Base-by-base conservation (phyloP, 1,140 invertebrate species). In the Tenebrio molitor region DNA sequence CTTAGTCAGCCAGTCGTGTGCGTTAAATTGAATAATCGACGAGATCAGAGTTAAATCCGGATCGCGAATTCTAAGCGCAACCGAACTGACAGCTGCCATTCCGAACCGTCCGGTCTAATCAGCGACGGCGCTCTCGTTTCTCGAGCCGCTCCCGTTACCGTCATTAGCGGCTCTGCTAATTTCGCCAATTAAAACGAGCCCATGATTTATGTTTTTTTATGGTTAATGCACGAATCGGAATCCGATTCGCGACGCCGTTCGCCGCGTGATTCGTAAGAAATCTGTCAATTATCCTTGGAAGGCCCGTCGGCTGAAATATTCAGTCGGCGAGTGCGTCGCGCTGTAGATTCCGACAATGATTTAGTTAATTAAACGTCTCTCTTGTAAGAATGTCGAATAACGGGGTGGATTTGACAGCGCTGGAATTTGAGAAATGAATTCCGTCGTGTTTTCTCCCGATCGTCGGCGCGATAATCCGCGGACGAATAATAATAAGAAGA, bases 361-460 rank as follows among this genome's bases (percentile, higher is more conserved):
- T 73, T 69, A 73, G 65, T 73, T 73, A 73, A 73, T 73, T 73
- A 73, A 73, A 73, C 39, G 66, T 69, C 65, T 50, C 65, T 63
- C 36, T 69, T 63, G 66, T 69, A 69, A 69, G 71, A 69, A 73
- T 69, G 71, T 69, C 64, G 66, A 66, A 73, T 73, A 62, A 66
- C 71, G 65, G 71, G 71, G 68, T 70, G 68, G 50, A 70, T 70
- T 70, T 70, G 68, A 70, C 71, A 34, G 65, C 36, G 66, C 7
- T 14, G 71, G 71, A 73, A 73, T 73, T 69, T 73, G 42, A 58
- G 66, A 73, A 73, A 73, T 69, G 71, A 69, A 73, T 73, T 73
- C 71, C 66, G 58, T 42, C 64, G 53, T 73, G 71, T 73, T 73
- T 64, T 73, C 39, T 69, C 71, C 63, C 71, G 71, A 73, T 73